These are phyloP conservation scores for Chrysolina haemoptera DNA, from an alignment of 2,888 invertebrate genomes.

Conservation along the genomic window DNA sequence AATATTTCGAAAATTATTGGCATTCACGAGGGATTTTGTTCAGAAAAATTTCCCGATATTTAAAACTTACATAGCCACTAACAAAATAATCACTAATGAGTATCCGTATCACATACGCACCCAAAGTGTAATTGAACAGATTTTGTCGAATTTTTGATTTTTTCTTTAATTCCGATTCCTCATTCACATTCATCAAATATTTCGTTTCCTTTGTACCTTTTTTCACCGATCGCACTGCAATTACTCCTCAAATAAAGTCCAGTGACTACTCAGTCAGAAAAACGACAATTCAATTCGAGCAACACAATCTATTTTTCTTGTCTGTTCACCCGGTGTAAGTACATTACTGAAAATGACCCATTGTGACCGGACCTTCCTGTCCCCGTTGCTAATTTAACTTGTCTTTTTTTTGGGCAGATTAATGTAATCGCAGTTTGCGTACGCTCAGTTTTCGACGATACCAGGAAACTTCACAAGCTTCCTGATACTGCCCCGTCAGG, in stretches of 20 bases:
- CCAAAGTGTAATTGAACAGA: no score
- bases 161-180: no score
- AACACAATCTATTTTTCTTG: constrained; percentile 33
- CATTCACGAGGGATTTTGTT: no score
- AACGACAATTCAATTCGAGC: constrained; percentile 17
- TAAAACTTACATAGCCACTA: no score
- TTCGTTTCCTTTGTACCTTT: no score
- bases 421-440: constrained; percentile 38
- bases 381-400: constrained; percentile 11
- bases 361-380: constrained; percentile 9
- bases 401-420: constrained; percentile 36
- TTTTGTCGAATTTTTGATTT: no score
- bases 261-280: background rate
- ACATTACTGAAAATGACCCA: constrained; percentile 16
- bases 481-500: constrained; percentile 21
- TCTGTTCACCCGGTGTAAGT: constrained; percentile 15
- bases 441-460: constrained; percentile 6
- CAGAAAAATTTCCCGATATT: no score
- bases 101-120: no score
- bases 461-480: constrained; percentile 21
- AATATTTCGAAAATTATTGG: no score
- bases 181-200: no score
- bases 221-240: background rate
- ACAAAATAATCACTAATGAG: no score
- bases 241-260: background rate